phyloP scores from a whole-genome alignment of 1,140 invertebrate species.

The Drepana arcuata region DNA sequence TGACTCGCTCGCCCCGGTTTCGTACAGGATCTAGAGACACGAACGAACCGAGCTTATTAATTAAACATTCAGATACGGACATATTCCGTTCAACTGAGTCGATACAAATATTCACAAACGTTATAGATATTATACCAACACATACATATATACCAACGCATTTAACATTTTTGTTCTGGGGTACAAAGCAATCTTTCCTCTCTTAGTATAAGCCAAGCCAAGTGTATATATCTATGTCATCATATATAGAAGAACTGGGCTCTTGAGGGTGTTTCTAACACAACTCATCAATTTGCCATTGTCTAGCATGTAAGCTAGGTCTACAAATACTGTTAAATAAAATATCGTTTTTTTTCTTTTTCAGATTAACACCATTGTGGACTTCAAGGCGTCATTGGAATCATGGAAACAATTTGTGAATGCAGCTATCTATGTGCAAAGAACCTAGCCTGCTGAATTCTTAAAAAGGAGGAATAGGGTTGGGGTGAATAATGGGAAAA shows the following conservation, averaged over 20 bases:
- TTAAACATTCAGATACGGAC: slow-evolving; percentile 40
- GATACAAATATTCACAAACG: slow-evolving; percentile 1
- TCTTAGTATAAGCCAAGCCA: too few relatives aligned
- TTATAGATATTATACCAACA: too few relatives aligned
- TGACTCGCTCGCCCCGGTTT: slow-evolving; percentile 62
- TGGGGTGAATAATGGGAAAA: slow-evolving; percentile 68
- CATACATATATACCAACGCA: too few relatives aligned
- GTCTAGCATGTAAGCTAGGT: too few relatives aligned
- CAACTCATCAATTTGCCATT: too few relatives aligned
- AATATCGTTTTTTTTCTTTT: slow-evolving; percentile 36
- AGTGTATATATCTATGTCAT: too few relatives aligned
- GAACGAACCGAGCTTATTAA: slow-evolving; percentile 43
- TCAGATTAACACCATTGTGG: slow-evolving; percentile 30
- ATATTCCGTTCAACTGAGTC: slow-evolving; percentile 8
- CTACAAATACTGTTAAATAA: too few relatives aligned
- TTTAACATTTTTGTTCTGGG: too few relatives aligned
- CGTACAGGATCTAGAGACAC: slow-evolving; percentile 51
- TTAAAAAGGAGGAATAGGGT: slow-evolving; percentile 29
- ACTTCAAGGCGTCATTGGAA: slow-evolving; percentile 17
- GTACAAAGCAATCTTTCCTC: too few relatives aligned
- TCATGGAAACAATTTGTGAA: slow-evolving; percentile 33
- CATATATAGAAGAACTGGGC: too few relatives aligned
- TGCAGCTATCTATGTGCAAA: slow-evolving; percentile 8
- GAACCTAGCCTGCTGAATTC: slow-evolving; percentile 30
- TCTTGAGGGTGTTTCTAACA: too few relatives aligned